Base-by-base conservation (phyloP, 2,797 vertebrate species). In the Acrossocheilus wenchowensis region DNA sequence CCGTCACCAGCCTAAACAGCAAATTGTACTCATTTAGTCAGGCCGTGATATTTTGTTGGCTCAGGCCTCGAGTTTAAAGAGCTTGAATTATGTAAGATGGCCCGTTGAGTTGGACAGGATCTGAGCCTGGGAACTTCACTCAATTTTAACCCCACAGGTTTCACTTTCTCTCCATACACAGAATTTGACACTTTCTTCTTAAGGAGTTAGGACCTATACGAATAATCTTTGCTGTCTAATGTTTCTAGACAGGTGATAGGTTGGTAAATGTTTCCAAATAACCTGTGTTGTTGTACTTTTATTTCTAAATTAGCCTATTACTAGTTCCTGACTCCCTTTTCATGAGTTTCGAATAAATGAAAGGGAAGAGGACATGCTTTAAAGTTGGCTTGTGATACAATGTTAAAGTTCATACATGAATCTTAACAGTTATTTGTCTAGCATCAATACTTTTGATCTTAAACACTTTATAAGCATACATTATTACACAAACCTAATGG, bases 31-130 rank as follows among this genome's bases (percentile, higher is more conserved):
- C 11, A 71, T 68, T 50, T 52, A n/a, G 73, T 71, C 77, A 54
- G 17, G 52, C 52, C 41, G 88, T 10, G 88, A 86, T 89, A 91
- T 23, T 57, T 34, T 39, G 11, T 54, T 60, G 48, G 85, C 36
- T 82, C 23, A 82, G 74, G 54, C 82, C 78, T 64, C n/a, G 8
- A 43, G 45, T 66, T 77, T 75, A 71, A 48, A 72, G 34, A 39
- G 77, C 66, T 60, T 82, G 71, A 62, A 1, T 66, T 39, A n/a
- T 75, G 48, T 79, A 11, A 19, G 4, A 8, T 36, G 69, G 8
- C 95, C 94, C 45, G 97, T 97, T 54, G 98, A 97, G 89, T 98
- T 97, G 97, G 96, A 97, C 90, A 36, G 80, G 41, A 85, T 69
- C 77, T 80, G 66, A 80, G 54, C 30, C 41, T 86, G 78, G 26